Base-by-base conservation (phyloP, 2,888 invertebrate genomes). In the Papilio elwesi region DNA sequence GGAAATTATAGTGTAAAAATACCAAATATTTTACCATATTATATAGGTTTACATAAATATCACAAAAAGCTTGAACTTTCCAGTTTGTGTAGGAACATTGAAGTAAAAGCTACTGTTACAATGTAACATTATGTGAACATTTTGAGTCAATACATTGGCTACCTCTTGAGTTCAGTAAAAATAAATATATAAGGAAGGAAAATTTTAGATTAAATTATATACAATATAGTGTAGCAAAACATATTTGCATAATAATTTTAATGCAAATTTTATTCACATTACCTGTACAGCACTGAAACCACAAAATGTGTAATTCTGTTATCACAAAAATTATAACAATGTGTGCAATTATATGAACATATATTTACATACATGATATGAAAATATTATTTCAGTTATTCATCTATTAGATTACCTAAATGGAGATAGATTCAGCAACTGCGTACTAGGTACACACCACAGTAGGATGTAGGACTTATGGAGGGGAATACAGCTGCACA, bases 281-380 rank as follows among this genome's bases (percentile, higher is more conserved):
- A 26, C 26, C 26, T 26, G 26, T 26, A 26, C 26, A 71, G 55
- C 65, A 26, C 4, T 26, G 26, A 26, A 26, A 26, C 26, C 26
- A 26, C 26, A 26, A 26, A 26, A 26, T 26, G 26, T 26, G 4
- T 26, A 26, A 26, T 26, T 26, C 26, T 26, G 26, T 26, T 26
- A 57, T 71, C 74, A 77, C 71, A 64, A 59, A 16, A 5, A 15
- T 57, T 65, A 47, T 71, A 65, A 65, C 11, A 52, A 66, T 66
- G 15, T 36, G n/a, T 49, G 0, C 13, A 15, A 10, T 9, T 52
- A 66, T 1, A 47, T 55, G 12, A 55, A 13, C 12, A 13, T 36
- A 36, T 55, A 12, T 16, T 68, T 57, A 49, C n/a, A 48, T 43
- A 68, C 15, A 59, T 13, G 10, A 15, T 49, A 15, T 52, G 26